phyloP scores from a whole-genome alignment of 2,113 vertebrate genomes.

The Apistogramma diplotaenia region DNA sequence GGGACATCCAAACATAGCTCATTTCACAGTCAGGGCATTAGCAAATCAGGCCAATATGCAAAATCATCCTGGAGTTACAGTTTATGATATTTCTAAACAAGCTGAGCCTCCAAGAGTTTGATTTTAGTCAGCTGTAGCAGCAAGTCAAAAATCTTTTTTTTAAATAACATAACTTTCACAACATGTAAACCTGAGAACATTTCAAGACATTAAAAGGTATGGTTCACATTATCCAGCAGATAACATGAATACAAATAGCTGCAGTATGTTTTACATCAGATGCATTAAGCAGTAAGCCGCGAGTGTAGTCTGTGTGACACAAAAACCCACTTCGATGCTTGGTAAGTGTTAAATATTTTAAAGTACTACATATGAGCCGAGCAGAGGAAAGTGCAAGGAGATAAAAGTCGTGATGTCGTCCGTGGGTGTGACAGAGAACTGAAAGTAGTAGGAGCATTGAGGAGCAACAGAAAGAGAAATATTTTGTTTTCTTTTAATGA shows the following conservation, averaged over 20 bases:
- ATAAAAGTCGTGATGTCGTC: not conserved
- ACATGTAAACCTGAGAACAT: not conserved
- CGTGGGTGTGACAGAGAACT: not conserved
- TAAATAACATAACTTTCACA: not conserved
- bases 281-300: conserved; percentile 6
- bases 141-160: not conserved
- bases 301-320: conserved; percentile 34
- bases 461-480: not conserved
- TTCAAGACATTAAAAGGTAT: not conserved
- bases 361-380: conserved; percentile 14
- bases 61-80: not conserved
- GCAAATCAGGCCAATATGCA: not conserved
- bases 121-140: not conserved
- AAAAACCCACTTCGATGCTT: conserved; percentile 52
- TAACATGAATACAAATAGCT: not conserved
- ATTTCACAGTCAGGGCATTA: not conserved
- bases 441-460: not conserved
- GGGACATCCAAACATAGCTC: conserved; percentile 5
- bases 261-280: not conserved
- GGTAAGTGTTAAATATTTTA: conserved; percentile 51
- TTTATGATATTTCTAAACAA: not conserved
- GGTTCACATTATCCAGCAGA: not conserved
- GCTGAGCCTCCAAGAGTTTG: not conserved
- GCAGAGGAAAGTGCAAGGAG: not conserved
- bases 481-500: not conserved